phyloP scores from a whole-genome alignment of 1,140 invertebrate genomes.

The Dreissena rostriformis region DNA sequence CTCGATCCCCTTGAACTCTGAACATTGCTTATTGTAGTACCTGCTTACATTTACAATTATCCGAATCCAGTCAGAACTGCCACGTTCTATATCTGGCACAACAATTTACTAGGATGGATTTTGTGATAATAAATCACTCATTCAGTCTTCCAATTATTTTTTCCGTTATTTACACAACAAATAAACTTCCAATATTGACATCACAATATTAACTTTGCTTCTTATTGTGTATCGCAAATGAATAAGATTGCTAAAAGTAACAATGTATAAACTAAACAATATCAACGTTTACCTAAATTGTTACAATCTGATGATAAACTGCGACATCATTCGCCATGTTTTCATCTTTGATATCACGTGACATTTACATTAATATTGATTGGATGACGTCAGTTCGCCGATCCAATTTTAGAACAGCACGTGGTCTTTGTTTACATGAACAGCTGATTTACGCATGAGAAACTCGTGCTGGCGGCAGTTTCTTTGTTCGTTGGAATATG shows the following conservation, averaged over 20 bases:
- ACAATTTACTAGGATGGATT: too few relatives aligned
- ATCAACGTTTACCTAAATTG: not conserved
- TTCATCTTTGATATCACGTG: slow-evolving; percentile 38
- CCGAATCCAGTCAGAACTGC: too few relatives aligned
- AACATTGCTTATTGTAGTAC: too few relatives aligned
- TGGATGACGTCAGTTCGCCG: slow-evolving; percentile 45
- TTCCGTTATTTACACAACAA: not conserved
- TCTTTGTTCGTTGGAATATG: too few relatives aligned
- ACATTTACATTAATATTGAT: slow-evolving; percentile 32
- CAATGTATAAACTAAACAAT: not conserved
- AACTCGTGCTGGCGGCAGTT: too few relatives aligned
- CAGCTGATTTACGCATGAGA: slow-evolving; percentile 38
- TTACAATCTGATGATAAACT: not conserved
- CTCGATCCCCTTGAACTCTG: too few relatives aligned
- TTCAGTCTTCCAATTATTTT: not conserved
- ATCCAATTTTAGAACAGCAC: slow-evolving; percentile 31
- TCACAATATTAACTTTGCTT: too few relatives aligned
- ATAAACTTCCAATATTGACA: not conserved
- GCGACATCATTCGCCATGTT: slow-evolving; percentile 40
- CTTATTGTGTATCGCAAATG: not conserved
- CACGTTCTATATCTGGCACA: too few relatives aligned
- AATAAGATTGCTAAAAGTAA: not conserved
- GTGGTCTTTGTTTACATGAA: slow-evolving; percentile 47
- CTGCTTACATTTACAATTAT: too few relatives aligned
- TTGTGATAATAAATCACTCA: too few relatives aligned